These are phyloP conservation scores for Lepilemur ruficaudatus DNA, from an alignment of 2,797 vertebrate genomes.

Conservation along the genomic window DNA sequence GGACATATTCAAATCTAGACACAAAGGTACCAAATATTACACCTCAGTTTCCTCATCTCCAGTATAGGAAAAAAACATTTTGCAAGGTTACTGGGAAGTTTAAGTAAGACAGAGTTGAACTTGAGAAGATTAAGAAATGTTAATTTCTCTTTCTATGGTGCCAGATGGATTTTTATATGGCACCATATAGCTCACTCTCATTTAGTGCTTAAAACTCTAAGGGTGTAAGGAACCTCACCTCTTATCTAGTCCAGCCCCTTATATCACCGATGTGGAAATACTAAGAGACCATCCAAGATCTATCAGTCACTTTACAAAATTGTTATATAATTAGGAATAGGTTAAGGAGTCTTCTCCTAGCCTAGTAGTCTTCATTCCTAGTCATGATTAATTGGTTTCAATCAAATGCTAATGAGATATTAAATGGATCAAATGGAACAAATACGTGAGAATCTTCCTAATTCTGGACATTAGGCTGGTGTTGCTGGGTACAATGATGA, in stretches of 20 bases:
- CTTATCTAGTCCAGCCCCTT: background rate
- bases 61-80: background rate
- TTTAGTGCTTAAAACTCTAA: background rate
- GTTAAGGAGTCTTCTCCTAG: background rate
- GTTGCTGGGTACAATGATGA: too few species aligned
- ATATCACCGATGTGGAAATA: background rate
- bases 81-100: background rate
- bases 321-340: background rate
- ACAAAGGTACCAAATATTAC: background rate
- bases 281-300: background rate
- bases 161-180: too few species aligned
- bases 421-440: background rate
- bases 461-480: background rate
- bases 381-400: background rate
- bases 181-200: background rate
- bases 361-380: background rate
- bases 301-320: background rate
- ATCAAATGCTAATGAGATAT: background rate
- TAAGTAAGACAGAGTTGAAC: background rate
- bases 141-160: too few species aligned
- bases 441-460: background rate
- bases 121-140: too few species aligned
- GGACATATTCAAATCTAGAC: background rate
- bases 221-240: background rate
- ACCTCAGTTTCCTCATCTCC: background rate